phyloP scores from a whole-genome alignment of 2,797 vertebrate species.

The Helicolenus hilgendorfi region DNA sequence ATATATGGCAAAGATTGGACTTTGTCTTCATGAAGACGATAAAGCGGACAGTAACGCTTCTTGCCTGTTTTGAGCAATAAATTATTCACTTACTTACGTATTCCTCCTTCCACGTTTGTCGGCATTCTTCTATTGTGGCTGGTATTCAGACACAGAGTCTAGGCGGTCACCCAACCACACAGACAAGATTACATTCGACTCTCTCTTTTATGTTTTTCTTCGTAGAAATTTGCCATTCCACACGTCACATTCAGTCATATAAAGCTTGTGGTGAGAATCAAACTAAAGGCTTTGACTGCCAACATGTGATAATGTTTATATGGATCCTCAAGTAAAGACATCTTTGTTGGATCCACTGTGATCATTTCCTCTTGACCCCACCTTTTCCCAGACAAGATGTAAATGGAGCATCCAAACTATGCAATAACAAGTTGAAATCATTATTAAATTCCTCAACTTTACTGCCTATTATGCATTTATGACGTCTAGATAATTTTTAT shows the following conservation, averaged over 20 bases:
- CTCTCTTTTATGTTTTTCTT: conserved; percentile 26
- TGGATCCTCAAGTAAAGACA: neutral
- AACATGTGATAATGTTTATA: conserved; percentile 52
- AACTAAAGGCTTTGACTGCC: neutral
- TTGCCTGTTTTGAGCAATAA: neutral
- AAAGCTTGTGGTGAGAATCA: conserved; percentile 20
- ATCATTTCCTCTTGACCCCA: conserved; percentile 5
- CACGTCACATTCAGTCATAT: conserved; percentile 15
- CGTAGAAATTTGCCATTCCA: conserved; percentile 23
- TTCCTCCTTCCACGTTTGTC: neutral
- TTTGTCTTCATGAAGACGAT: neutral
- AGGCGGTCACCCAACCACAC: conserved; percentile 13
- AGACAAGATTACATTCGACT: conserved; percentile 17
- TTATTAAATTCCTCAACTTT: conserved; percentile 9
- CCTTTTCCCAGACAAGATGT: conserved; percentile 2
- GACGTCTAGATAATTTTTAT: conserved; percentile 37
- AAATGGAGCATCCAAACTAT: conserved; percentile 24
- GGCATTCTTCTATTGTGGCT: neutral
- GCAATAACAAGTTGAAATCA: conserved; percentile 41
- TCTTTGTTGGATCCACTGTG: neutral
- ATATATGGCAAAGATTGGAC: neutral
- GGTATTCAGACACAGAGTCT: conserved; percentile 20
- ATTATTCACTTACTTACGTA: neutral
- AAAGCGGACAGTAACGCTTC: neutral
- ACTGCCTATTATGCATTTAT: conserved; percentile 37